Percentiles rank a stretch among this genome's conserved stretches.
phyloP scores from a whole-genome alignment of 2,888 invertebrate species.

The Sphinx pinastri region DNA sequence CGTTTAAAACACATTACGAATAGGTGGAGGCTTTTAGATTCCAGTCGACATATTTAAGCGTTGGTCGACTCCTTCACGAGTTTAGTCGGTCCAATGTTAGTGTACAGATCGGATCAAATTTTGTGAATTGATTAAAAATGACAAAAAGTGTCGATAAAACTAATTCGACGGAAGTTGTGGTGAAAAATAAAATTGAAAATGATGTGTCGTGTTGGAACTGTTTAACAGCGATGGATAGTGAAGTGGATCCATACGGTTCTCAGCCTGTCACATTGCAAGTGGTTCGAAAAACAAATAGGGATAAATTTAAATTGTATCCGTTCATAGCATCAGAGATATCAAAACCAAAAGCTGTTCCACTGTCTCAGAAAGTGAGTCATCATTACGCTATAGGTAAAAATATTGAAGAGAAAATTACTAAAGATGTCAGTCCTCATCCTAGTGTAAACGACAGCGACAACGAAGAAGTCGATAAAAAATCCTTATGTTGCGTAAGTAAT shows the following conservation, averaged over 20 bases:
- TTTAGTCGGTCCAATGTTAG: slow-evolving; percentile 55
- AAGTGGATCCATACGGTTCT: slow-evolving; percentile 36
- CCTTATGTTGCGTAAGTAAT: neutral
- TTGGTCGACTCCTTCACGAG: slow-evolving; percentile 43
- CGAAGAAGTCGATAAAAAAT: neutral
- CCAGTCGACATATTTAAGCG: slow-evolving; percentile 60
- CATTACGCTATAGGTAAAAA: slow-evolving; percentile 65
- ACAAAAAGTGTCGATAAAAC: slow-evolving; percentile 39
- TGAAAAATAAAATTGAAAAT: slow-evolving; percentile 44
- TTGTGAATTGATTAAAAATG: slow-evolving; percentile 27
- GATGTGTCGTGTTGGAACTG: slow-evolving; percentile 74
- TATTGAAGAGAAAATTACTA: slow-evolving; percentile 58
- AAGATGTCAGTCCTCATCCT: slow-evolving; percentile 34
- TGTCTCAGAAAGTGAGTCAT: slow-evolving; percentile 70
- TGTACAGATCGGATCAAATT: slow-evolving; percentile 32
- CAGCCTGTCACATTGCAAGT: slow-evolving; percentile 57
- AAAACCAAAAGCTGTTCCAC: slow-evolving; percentile 64
- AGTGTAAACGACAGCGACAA: slow-evolving; percentile 5
- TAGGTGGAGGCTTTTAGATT: slow-evolving; percentile 41
- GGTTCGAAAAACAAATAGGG: slow-evolving; percentile 61
- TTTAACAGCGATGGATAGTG: slow-evolving; percentile 53
- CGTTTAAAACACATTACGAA: slow-evolving; percentile 66
- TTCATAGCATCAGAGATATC: slow-evolving; percentile 66
- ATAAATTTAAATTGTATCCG: slow-evolving; percentile 68
- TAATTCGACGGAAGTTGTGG: slow-evolving; percentile 43